phyloP scores from a whole-genome alignment of 2,888 invertebrate species.

The Cantharis nigra region DNA sequence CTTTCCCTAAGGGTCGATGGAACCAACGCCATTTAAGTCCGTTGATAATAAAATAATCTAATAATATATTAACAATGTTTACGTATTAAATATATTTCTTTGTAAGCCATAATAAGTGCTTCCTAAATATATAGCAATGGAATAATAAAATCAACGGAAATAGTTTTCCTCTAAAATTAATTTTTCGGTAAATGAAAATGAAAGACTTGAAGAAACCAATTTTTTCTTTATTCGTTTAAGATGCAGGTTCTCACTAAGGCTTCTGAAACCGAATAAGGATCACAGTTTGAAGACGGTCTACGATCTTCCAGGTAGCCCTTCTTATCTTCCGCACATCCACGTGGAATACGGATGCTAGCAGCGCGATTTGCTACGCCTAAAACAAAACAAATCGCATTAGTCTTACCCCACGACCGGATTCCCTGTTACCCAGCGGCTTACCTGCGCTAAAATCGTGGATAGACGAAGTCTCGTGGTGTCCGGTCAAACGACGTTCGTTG shows the following conservation, averaged over 20 bases:
- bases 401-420: neutral
- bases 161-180: neutral
- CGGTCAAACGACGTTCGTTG: conserved; percentile 94
- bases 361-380: conserved; percentile 92
- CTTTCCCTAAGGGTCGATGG: neutral
- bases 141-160: neutral
- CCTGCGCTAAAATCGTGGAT: conserved; percentile 96
- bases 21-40: neutral
- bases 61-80: neutral
- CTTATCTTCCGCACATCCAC: conserved; percentile 86
- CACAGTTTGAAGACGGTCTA: conserved; percentile 90
- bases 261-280: conserved; percentile 85
- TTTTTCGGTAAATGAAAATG: neutral
- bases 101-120: neutral
- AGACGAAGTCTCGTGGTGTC: conserved; percentile 93
- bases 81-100: neutral
- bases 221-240: conserved; percentile 69
- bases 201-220: conserved; percentile 28
- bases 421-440: conserved; percentile 42
- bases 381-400: conserved; percentile 33
- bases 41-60: neutral
- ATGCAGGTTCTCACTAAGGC: conserved; percentile 86
- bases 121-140: neutral
- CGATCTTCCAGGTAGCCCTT: conserved; percentile 96
- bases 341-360: conserved; percentile 92